Evolutionary conservation across 2,888 invertebrate species (phyloP), one percentile per base, ranked within the genome.

Genomic region (Andrena flavipes): DNA sequence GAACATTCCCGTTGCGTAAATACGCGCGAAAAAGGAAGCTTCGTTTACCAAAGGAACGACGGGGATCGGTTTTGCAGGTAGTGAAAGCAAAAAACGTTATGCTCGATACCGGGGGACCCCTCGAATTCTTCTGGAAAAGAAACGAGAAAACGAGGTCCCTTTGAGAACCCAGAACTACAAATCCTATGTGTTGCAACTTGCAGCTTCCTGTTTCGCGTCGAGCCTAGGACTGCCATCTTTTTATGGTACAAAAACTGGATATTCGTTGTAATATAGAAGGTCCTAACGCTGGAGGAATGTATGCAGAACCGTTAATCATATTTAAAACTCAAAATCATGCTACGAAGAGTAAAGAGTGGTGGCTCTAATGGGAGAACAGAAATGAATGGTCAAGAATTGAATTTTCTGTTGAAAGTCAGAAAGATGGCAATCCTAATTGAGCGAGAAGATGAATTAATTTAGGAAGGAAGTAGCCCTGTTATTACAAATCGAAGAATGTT

Each of bases 1-100:
- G 62, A 64, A 60, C n/a, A 64, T 69, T 73, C 62, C 80, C 60
- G 76, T 72, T 84, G 86, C 80, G 72, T 75, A 73, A 79, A 77
- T 84, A 80, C 76, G 67, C 76, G 75, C 76, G 73, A 64, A 77
- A 72, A 86, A 86, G 69, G 75, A 80, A 75, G 70, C 74, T 69
- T 62, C 59, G 76, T 72, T 82, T 59, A 68, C 68, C 56, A 48
- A 68, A 72, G 63, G 59, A 59, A 49, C 20, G 42, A 49, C 67
- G 35, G 30, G 42, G 42, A 42, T 30, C 20, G 42, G 64, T 16
- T 35, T 33, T 42, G 13, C 30, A 23, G 20, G 26, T 42, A 3
- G 2, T 2, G 20, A 20, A 4, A 60, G n/a, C 13, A 49, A 30
- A 59, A 26, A 59, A 51, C 23, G n/a, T 33, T 59, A 23, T 7